Base-by-base conservation (phyloP, 1,140 invertebrate species). In the Drosophila sp. region DNA sequence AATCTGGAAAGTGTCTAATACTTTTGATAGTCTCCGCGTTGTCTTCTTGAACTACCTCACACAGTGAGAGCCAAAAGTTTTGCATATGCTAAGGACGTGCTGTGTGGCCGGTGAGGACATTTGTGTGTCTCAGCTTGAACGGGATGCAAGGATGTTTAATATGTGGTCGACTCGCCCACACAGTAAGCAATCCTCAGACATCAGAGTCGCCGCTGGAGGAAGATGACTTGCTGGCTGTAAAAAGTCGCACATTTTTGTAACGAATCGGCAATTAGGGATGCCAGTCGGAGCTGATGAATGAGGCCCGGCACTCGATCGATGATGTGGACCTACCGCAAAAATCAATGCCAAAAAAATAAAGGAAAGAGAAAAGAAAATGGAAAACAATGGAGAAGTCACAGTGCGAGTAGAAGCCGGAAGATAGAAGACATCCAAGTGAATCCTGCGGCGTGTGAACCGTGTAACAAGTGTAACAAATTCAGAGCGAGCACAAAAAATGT, bases 401-500 rank as follows among this genome's bases (percentile, higher is more conserved):
- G 54, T 51, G 6, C n/a, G 13, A 16, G n/a, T 56, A 46, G 38
- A 50, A 73, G 82, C 82, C 82, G 83, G 82, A 87, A 82, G 78
- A 83, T 78, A 64, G 13, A 38, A 63, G 32, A 32, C 45, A 38
- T 11, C 25, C 21, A 57, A 21, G 38, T 41, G 69, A 59, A 54
- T 64, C 63, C 36, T 14, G 16, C 79, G 58, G 87, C 87, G 87
- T 90, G 87, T 90, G 87, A 90, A 90, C 81, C 87, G 81, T 90
- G 82, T 90, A 90, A 90, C 87, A 90, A 90, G 87, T 90, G 87
- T 90, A 82, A 66, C 87, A 78, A 90, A 90, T 90, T 61, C 63
- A 36, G 9, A 13, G 8, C 21, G 58, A 70, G 38, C 46, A 78
- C 43, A 78, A 70, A 70, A 78, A 90, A 89, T 73, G 87, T 86